Percentiles rank a stretch among this genome's conserved stretches.
phyloP scores from a whole-genome alignment of 2,888 invertebrate species.

The Cheilosia pagana region DNA sequence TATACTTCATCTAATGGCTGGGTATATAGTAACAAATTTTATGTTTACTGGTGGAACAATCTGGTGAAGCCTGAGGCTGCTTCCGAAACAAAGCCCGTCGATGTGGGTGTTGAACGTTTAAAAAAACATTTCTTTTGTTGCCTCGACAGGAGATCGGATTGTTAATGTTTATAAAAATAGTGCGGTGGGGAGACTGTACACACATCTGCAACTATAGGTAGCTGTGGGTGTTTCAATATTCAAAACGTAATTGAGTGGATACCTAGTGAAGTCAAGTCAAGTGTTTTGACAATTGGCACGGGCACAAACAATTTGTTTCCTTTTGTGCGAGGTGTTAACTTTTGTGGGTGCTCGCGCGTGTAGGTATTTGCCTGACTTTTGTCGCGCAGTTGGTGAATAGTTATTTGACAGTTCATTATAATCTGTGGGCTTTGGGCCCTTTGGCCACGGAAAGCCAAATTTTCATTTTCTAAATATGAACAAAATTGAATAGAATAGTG shows the following conservation, averaged over 20 bases:
- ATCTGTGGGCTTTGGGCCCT: no score
- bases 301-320: conserved; percentile 36
- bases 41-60: conserved; percentile 1
- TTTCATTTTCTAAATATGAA: no score
- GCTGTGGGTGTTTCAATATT: conserved; percentile 41
- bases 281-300: conserved; percentile 62
- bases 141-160: conserved; percentile 41
- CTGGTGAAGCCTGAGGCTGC: background rate
- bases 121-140: conserved; percentile 33
- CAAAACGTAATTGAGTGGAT: conserved; percentile 28
- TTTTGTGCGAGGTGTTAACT: conserved; percentile 15
- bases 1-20: background rate
- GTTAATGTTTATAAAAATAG: conserved; percentile 6
- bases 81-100: conserved; percentile 15
- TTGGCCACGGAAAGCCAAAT: no score
- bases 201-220: conserved; percentile 29
- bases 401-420: no score
- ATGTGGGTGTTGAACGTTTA: conserved; percentile 49
- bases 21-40: background rate
- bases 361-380: no score
- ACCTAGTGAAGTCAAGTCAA: no score
- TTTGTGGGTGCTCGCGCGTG: background rate
- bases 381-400: no score
- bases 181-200: background rate
- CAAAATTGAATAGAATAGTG: no score